Evolutionary conservation across 2,797 vertebrate genomes (phyloP), one percentile per base, ranked within the genome.

Genomic region (Xenopus petersii): DNA sequence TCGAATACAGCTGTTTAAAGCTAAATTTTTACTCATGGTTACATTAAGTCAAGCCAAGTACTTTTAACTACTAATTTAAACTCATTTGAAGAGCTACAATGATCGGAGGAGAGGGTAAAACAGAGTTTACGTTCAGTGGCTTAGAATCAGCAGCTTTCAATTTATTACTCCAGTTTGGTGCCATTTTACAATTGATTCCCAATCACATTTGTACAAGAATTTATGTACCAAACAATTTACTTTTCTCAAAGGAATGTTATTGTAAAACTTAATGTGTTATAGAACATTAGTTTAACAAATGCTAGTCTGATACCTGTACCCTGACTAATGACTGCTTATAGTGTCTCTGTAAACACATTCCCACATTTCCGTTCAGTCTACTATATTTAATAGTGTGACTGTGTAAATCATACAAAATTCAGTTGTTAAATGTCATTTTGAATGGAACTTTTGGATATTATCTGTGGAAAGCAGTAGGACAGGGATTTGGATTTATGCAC

Each of bases 321-420:
- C 33, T 36, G 60, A 63, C 60, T 63, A 63, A 63, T 63, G 60
- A 63, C 30, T 63, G 5, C 10, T 26, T 30, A 16, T 6, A 17
- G 60, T 63, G 60, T 63, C 60, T 63, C 60, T 33, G 24, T 63
- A 63, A 63, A 63, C 24, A 63, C 60, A 33, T 15, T 33, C 12
- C 36, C 15, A 13, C 9, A 2, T 13, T 63, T 42, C 36, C 6
- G 5, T 9, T 9, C 36, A 6, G 36, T 42, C 36, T 42, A 42
- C 36, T 42, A 42, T 42, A 42, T 42, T 5, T 42, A 42, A 42
- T 42, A 6, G 36, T 42, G 36, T 42, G 36, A 6, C 36, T 42
- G 36, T 42, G 36, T 42, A 42, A 42, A 6, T 6, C 36, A 42
- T 9, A 42, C 26, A 42, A 42, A 9, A 42, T 42, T 42, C 36